These are phyloP conservation scores for Drosophila prosaltans DNA, from an alignment of 1,140 invertebrate species.

Conservation along the genomic window DNA sequence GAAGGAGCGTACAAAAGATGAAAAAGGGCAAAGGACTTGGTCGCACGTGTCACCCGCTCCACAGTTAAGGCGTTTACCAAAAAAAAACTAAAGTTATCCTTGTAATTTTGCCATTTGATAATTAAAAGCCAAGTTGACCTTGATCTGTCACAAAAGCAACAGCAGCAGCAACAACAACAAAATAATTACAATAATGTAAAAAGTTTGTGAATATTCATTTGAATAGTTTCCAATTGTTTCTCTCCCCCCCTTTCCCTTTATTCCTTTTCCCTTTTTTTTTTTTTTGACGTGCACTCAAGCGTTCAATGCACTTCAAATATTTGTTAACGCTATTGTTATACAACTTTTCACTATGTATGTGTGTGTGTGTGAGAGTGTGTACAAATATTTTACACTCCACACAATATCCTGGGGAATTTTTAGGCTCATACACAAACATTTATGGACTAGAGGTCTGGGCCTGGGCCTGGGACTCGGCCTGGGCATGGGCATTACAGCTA, in stretches of 20 bases:
- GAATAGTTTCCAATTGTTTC: conserved; percentile 16
- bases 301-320: conserved; percentile 70
- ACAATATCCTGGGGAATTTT: conserved; percentile 46
- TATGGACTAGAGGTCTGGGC: conserved; percentile 20
- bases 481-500: conserved; percentile 35
- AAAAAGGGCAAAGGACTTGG: conserved; percentile 39
- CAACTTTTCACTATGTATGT: conserved; percentile 47
- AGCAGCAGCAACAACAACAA: background rate
- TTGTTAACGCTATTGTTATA: conserved; percentile 72
- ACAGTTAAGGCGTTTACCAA: background rate
- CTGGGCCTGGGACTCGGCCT: background rate
- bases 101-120: conserved; percentile 16
- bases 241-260: background rate
- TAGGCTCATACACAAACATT: conserved; percentile 34
- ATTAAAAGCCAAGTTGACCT: conserved; percentile 11
- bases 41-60: background rate
- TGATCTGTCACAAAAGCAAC: conserved; percentile 3
- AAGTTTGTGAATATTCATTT: conserved; percentile 17
- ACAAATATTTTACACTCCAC: conserved; percentile 68
- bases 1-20: conserved; percentile 53
- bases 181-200: conserved; percentile 14
- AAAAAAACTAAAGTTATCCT: background rate
- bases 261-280: background rate
- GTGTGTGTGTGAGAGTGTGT: conserved; percentile 21
- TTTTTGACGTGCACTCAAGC: conserved; percentile 52